A percentile compares a stretch with the other conserved stretches of the same genome.
These are phyloP conservation scores for Ophiodon elongatus DNA, from an alignment of 2,113 vertebrate species.

Conservation along the genomic window DNA sequence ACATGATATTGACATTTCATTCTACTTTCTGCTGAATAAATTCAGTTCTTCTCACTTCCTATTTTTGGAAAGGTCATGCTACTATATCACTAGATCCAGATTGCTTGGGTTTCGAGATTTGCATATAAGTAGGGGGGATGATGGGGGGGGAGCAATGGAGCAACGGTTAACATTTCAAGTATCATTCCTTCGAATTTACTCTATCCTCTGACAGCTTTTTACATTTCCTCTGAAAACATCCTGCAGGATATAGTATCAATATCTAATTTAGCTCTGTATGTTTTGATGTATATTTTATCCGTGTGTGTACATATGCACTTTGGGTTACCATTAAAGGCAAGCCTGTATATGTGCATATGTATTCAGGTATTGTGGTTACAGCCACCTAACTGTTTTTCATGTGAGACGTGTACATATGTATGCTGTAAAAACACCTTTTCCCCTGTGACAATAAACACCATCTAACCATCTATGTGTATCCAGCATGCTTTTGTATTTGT, in stretches of 20 bases:
- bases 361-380: neutral
- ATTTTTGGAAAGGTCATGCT: slow-evolving; percentile 4
- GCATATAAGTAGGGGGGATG: neutral
- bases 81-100: neutral
- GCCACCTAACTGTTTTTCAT: too few relatives aligned
- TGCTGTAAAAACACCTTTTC: neutral
- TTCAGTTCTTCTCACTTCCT: neutral
- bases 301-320: neutral
- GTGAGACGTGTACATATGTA: neutral
- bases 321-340: neutral
- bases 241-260: neutral
- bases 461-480: neutral
- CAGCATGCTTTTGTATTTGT: neutral
- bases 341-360: neutral
- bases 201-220: neutral
- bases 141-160: neutral
- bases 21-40: neutral
- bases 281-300: too few relatives aligned
- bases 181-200: neutral
- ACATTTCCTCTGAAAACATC: neutral
- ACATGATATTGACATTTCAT: neutral
- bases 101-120: neutral
- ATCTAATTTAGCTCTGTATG: neutral
- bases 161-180: neutral
- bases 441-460: neutral